Conservation (phyloP, 2,113 vertebrate genomes). For the Phyllostomus discolor region DNA sequence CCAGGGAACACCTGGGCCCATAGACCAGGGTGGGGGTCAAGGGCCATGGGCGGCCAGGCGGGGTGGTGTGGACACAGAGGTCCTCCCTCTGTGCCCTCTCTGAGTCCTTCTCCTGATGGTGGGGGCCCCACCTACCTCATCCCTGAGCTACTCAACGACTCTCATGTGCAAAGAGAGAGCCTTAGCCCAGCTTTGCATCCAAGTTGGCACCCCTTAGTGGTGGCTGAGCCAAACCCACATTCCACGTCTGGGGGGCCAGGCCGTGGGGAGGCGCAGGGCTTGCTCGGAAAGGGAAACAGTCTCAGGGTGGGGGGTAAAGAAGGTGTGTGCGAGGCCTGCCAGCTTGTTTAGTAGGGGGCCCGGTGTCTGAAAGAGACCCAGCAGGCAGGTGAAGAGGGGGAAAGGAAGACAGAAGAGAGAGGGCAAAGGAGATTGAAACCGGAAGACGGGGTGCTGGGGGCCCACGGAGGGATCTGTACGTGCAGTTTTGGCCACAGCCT, state of each 20-base stretch:
- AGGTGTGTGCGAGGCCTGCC: neutral
- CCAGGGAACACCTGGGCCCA: neutral
- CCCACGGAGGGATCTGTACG: fast-evolving
- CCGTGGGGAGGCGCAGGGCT: neutral
- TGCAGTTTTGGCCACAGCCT: neutral
- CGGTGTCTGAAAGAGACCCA: neutral
- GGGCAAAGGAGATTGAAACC: neutral
- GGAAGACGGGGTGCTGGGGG: neutral
- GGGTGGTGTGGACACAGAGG: neutral
- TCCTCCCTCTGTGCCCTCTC: fast-evolving
- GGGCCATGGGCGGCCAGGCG: fast-evolving
- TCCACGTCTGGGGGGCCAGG: too few relatives aligned
- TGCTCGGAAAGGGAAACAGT: neutral
- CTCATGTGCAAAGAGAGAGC: neutral
- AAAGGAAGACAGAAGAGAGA: neutral
- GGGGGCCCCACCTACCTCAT: fast-evolving
- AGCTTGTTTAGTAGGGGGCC: neutral
- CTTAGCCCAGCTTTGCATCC: neutral
- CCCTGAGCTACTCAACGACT: fast-evolving
- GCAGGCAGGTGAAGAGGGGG: neutral
- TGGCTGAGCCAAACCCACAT: neutral
- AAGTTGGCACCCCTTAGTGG: neutral
- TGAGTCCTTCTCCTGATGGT: fast-evolving
- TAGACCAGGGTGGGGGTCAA: neutral
- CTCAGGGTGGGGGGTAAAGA: neutral